phyloP scores from a whole-genome alignment of 2,888 invertebrate genomes.

The Harmothoe impar region DNA sequence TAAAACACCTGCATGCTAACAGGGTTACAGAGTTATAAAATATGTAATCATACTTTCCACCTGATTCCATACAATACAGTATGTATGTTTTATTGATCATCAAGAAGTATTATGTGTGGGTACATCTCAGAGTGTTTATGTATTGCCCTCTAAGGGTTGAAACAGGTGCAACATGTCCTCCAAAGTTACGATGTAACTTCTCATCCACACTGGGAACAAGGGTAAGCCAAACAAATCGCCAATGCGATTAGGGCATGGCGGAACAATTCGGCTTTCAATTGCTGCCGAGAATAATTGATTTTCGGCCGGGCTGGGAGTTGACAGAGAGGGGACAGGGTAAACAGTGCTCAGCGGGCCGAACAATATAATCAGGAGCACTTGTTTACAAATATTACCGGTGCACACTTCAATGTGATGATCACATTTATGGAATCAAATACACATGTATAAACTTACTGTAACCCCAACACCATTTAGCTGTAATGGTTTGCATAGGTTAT shows the following conservation, averaged over 20 bases:
- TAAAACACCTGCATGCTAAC: no score
- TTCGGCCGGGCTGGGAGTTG: conserved; percentile 11
- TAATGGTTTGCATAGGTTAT: no score
- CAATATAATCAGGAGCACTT: neutral
- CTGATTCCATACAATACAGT: no score
- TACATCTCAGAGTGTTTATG: no score
- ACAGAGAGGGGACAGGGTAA: neutral
- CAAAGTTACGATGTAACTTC: neutral
- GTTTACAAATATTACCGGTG: neutral
- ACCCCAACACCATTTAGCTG: no score
- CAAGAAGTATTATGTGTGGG: no score
- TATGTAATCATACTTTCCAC: no score
- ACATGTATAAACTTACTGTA: no score
- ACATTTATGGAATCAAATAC: neutral
- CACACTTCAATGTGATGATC: neutral
- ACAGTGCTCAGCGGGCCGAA: neutral
- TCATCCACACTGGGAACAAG: neutral
- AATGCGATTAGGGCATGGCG: neutral
- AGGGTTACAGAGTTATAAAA: no score
- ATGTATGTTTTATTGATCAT: no score
- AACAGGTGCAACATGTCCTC: neutral
- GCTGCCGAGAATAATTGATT: conserved; percentile 7
- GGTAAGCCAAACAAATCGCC: neutral
- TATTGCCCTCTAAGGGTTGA: neutral
- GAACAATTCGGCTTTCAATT: conserved; percentile 24